These are phyloP conservation scores for Syngnathoides biaculeatus DNA, from an alignment of 2,113 vertebrate species.

Conservation along the genomic window DNA sequence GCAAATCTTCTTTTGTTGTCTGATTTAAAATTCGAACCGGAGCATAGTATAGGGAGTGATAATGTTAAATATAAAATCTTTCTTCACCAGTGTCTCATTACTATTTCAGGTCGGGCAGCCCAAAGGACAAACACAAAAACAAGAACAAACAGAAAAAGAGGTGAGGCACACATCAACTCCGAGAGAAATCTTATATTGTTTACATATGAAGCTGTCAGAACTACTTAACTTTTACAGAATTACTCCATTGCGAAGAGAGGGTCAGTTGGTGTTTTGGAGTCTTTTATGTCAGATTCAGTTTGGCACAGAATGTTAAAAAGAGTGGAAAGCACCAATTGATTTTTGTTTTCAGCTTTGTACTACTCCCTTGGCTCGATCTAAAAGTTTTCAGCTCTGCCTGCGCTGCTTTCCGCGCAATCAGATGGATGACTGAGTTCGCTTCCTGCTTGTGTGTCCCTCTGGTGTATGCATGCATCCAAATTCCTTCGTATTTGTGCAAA, in stretches of 20 bases:
- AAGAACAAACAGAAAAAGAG: constrained; percentile 94
- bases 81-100: constrained; percentile 2
- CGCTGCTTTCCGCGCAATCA: constrained; percentile 15
- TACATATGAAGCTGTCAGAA: background rate
- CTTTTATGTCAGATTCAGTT: constrained; percentile 25
- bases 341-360: background rate
- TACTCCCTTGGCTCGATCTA: background rate
- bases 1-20: background rate
- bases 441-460: constrained; percentile 26
- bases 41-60: background rate
- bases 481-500: constrained; percentile 20
- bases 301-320: constrained; percentile 34
- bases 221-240: too few relatives aligned
- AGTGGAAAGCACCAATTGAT: constrained; percentile 1
- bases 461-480: constrained; percentile 30
- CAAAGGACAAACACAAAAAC: constrained; percentile 93
- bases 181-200: background rate
- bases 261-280: constrained; percentile 31
- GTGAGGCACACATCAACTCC: constrained; percentile 63
- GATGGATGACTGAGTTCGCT: constrained; percentile 26
- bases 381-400: constrained; percentile 21
- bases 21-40: background rate
- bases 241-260: background rate
- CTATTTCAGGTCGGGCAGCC: constrained; percentile 84
- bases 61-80: too few relatives aligned